Evolutionary conservation across 2,797 vertebrate species (phyloP).

Genomic region (Cossypha caffra): DNA sequence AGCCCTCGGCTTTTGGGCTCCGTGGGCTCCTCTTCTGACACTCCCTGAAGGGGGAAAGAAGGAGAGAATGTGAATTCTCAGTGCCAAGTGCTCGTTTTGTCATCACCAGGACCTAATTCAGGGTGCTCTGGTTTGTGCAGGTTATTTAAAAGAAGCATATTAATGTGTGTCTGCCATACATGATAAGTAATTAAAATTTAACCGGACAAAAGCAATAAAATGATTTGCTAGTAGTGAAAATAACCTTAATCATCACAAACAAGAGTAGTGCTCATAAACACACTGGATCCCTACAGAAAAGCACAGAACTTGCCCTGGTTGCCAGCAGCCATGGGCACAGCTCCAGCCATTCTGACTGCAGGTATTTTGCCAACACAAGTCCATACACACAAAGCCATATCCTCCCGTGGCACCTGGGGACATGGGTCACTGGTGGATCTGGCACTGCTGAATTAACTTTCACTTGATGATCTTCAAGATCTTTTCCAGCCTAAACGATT

Average conservation of each 20-base stretch:
- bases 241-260: not conserved
- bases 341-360: not conserved
- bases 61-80: not conserved
- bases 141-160: not conserved
- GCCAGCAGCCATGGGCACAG: not conserved
- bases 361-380: not conserved
- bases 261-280: not conserved
- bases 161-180: not conserved
- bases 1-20: conserved; percentile 72
- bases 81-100: not conserved
- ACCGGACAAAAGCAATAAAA: not conserved
- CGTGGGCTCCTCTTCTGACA: conserved; percentile 75
- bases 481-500: not conserved
- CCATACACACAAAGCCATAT: not conserved
- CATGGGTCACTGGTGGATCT: not conserved
- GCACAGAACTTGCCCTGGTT: not conserved
- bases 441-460: not conserved
- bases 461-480: not conserved
- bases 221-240: not conserved
- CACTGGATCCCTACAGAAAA: not conserved
- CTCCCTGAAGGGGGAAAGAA: conserved; percentile 68
- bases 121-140: not conserved
- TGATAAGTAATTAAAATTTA: not conserved
- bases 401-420: not conserved
- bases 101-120: not conserved